Evolutionary conservation across 2,113 vertebrate species (phyloP).

Genomic region (Malurus melanocephalus): DNA sequence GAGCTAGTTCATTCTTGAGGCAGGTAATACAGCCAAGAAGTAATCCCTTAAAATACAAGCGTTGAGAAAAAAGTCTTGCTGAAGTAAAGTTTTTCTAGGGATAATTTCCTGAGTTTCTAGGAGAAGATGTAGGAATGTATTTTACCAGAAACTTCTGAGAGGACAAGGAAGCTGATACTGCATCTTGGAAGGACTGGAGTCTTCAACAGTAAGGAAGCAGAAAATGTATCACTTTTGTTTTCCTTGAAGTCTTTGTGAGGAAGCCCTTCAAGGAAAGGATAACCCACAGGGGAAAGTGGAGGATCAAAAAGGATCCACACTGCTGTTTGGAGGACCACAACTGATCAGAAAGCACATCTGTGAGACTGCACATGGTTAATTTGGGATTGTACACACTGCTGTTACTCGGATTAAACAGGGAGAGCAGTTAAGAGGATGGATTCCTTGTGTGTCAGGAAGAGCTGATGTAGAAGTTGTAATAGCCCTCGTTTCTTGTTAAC

Average conservation of each 20-base stretch:
- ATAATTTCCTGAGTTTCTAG: background rate
- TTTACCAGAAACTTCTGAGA: background rate
- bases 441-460: background rate
- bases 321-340: background rate
- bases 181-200: background rate
- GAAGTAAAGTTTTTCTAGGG: background rate
- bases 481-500: background rate
- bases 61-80: background rate
- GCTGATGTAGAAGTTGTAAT: background rate
- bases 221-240: background rate
- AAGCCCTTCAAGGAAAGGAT: background rate
- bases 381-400: rapidly evolving
- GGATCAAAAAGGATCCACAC: background rate
- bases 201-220: background rate
- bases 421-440: background rate
- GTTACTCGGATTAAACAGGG: background rate
- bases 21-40: background rate
- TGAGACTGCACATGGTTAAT: background rate
- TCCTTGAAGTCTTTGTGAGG: background rate
- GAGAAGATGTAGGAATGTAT: background rate
- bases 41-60: background rate
- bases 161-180: background rate
- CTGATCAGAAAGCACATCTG: background rate
- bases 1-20: background rate
- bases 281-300: background rate